Evolutionary conservation across 1,140 invertebrate genomes (phyloP).

Genomic region (Tetramorium parvispinum): DNA sequence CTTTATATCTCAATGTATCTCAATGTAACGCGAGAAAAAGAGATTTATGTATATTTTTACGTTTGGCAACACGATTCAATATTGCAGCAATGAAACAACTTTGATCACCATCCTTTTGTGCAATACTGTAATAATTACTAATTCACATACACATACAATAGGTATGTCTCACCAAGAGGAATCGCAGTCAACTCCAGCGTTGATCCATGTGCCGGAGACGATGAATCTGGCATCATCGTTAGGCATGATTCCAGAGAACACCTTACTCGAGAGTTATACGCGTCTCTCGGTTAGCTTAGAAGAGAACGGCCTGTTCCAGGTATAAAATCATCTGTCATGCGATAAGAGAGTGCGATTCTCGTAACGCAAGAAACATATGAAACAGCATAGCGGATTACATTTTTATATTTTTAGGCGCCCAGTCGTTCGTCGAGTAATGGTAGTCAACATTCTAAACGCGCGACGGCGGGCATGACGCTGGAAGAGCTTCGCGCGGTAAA

Average conservation of each 20-base stretch:
- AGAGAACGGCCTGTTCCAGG: slow-evolving; percentile 93
- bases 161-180: slow-evolving; percentile 91
- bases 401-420: slow-evolving; percentile 83
- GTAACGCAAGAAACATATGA: background rate
- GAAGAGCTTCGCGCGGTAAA: slow-evolving; percentile 94
- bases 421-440: slow-evolving; percentile 88
- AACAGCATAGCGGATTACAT: slow-evolving; percentile 61
- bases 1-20: background rate
- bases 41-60: background rate
- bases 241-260: slow-evolving; percentile 94
- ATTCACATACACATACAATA: slow-evolving; percentile 70
- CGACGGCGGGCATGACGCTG: slow-evolving; percentile 87
- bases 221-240: slow-evolving; percentile 87
- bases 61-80: background rate
- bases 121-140: slow-evolving; percentile 30
- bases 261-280: slow-evolving; percentile 93
- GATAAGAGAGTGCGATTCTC: background rate
- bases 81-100: background rate
- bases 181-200: slow-evolving; percentile 93
- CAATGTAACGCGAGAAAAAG: background rate
- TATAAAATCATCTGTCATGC: slow-evolving; percentile 76
- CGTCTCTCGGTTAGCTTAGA: slow-evolving; percentile 94
- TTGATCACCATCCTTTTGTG: background rate
- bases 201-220: slow-evolving; percentile 89
- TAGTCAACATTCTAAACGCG: slow-evolving; percentile 87